Evolutionary conservation across 2,888 invertebrate genomes (phyloP).

Genomic region (Boloria euphrosyne): DNA sequence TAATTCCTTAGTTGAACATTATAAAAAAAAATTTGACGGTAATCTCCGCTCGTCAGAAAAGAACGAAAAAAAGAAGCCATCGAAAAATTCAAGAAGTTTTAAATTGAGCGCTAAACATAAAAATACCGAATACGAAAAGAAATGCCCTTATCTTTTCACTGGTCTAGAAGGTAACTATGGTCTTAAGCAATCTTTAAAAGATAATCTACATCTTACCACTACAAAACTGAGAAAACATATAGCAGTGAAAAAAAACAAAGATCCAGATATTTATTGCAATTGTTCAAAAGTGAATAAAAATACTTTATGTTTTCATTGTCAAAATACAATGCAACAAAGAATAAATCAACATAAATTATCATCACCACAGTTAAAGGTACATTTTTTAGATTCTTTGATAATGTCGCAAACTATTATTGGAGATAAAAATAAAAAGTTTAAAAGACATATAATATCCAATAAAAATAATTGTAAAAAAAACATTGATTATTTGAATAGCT

Average conservation of each 20-base stretch:
- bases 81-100: no score
- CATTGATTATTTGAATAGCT: constrained; percentile 31
- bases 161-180: constrained; percentile 28
- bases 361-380: constrained; percentile 28
- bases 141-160: background rate
- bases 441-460: constrained; percentile 4
- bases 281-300: background rate
- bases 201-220: background rate
- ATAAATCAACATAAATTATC: constrained; percentile 6
- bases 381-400: constrained; percentile 25
- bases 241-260: background rate
- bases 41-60: no score
- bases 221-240: background rate
- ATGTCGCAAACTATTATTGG: constrained; percentile 4
- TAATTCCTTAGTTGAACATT: no score
- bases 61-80: no score
- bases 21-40: no score
- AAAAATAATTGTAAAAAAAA: constrained; percentile 14
- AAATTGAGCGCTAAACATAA: no score
- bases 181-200: background rate
- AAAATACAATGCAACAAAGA: constrained; percentile 12
- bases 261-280: constrained; percentile 2
- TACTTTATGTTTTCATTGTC: constrained; percentile 22
- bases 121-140: background rate
- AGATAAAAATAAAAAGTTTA: constrained; percentile 13